These are phyloP conservation scores for Oligia strigilis DNA, from an alignment of 2,888 invertebrate species.

Conservation along the genomic window DNA sequence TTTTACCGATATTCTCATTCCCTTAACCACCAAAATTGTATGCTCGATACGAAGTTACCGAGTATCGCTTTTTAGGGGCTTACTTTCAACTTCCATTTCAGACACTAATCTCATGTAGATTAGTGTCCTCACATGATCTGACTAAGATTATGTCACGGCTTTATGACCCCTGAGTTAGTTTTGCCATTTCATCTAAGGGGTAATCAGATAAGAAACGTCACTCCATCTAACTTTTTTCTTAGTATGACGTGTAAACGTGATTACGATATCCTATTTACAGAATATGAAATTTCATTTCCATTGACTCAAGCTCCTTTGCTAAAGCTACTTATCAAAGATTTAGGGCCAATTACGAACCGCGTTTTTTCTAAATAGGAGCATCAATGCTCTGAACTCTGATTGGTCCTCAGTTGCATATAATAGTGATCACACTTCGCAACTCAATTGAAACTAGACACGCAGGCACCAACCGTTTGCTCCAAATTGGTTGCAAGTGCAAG, in stretches of 20 bases:
- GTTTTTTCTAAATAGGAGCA: neutral
- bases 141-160: too few relatives aligned
- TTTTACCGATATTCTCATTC: slow-evolving; percentile 28
- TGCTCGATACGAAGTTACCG: neutral
- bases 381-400: slow-evolving; percentile 3
- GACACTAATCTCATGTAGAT: neutral
- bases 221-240: too few relatives aligned
- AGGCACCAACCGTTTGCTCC: slow-evolving; percentile 36
- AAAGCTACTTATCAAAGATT: neutral
- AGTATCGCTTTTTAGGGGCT: neutral
- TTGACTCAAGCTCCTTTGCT: neutral
- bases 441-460: slow-evolving; percentile 48
- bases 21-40: neutral
- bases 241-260: neutral
- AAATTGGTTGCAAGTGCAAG: slow-evolving; percentile 59
- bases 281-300: neutral
- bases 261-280: neutral
- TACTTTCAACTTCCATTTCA: neutral
- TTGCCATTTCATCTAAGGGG: neutral
- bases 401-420: slow-evolving; percentile 18
- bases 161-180: neutral
- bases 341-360: neutral
- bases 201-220: neutral
- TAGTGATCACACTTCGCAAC: slow-evolving; percentile 11
- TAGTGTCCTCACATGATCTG: neutral